These are phyloP conservation scores for Entosphenus tridentatus DNA, from an alignment of 2,113 vertebrate genomes.

Conservation along the genomic window DNA sequence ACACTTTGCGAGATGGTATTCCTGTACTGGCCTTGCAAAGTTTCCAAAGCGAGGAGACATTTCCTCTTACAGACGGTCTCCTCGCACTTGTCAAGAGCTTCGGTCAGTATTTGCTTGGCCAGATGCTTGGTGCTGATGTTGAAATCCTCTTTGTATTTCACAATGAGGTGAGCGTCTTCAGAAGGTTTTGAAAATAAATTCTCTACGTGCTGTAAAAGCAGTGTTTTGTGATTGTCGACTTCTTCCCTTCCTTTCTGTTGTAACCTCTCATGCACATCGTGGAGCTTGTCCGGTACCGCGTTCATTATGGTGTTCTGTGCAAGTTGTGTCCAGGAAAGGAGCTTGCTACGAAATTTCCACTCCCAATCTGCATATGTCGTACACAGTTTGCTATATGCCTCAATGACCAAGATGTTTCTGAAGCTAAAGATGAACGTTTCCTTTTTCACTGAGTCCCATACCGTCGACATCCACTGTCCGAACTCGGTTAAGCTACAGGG, in stretches of 20 bases:
- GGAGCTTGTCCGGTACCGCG: slow-evolving; percentile 3
- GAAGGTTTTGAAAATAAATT: slow-evolving; percentile 16
- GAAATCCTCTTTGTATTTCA: slow-evolving; percentile 19
- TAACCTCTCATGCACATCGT: slow-evolving; percentile 16
- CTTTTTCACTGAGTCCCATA: slow-evolving; percentile 13
- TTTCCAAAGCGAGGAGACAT: slow-evolving; percentile 15
- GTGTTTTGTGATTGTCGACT: no score
- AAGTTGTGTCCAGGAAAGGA: slow-evolving; percentile 17
- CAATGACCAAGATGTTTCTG: slow-evolving; percentile 5
- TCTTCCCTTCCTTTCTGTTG: slow-evolving; percentile 13
- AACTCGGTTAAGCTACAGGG: slow-evolving; percentile 14
- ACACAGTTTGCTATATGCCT: slow-evolving; percentile 12
- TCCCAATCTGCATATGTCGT: slow-evolving; percentile 17
- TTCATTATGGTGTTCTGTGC: slow-evolving; percentile 17
- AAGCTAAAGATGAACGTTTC: slow-evolving; percentile 11
- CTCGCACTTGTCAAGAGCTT: slow-evolving; percentile 14
- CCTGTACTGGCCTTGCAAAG: slow-evolving; percentile 16
- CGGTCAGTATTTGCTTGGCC: slow-evolving; percentile 13
- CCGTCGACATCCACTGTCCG: slow-evolving; percentile 17
- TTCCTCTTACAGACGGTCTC: slow-evolving; percentile 15
- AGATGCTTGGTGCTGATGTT: slow-evolving; percentile 16
- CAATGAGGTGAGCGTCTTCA: slow-evolving; percentile 15
- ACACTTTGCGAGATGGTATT: slow-evolving; percentile 19
- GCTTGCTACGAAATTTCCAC: slow-evolving; percentile 15
- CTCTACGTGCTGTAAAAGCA: slow-evolving; percentile 13